Evolutionary conservation across 2,113 vertebrate species (phyloP).

Genomic region (Chrysemys picta): DNA sequence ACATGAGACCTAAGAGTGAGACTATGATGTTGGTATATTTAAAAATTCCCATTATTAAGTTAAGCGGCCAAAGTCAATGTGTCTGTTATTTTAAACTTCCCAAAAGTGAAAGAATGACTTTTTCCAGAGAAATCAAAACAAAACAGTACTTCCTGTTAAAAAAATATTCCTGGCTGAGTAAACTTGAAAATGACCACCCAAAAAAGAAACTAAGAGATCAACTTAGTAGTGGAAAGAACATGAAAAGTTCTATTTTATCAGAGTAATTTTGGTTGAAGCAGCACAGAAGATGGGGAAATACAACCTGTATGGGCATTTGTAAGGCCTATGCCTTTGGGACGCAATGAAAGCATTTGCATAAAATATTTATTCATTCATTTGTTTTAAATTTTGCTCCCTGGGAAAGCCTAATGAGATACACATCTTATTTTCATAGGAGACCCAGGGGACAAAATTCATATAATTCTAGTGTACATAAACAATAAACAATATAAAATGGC

Average conservation of each 20-base stretch:
- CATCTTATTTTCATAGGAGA: slow-evolving; percentile 14
- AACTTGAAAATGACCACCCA: neutral
- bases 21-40: neutral
- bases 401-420: slow-evolving; percentile 35
- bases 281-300: neutral
- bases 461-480: neutral
- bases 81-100: neutral
- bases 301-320: slow-evolving; percentile 1
- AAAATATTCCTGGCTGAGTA: neutral
- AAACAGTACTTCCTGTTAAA: neutral
- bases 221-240: slow-evolving; percentile 22
- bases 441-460: neutral
- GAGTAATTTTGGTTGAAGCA: slow-evolving; percentile 17
- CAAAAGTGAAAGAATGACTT: neutral
- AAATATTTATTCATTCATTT: slow-evolving; percentile 70
- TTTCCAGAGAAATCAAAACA: neutral
- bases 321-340: slow-evolving; percentile 40
- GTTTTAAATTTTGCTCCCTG: slow-evolving; percentile 43
- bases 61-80: neutral
- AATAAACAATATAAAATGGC: neutral
- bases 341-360: slow-evolving; percentile 60
- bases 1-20: neutral
- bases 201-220: neutral
- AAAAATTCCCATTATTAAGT: neutral
- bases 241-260: neutral